Percentiles rank a stretch among this genome's conserved stretches.
Conservation (phyloP, 1,140 invertebrate genomes). For the Drosophila orosa region DNA sequence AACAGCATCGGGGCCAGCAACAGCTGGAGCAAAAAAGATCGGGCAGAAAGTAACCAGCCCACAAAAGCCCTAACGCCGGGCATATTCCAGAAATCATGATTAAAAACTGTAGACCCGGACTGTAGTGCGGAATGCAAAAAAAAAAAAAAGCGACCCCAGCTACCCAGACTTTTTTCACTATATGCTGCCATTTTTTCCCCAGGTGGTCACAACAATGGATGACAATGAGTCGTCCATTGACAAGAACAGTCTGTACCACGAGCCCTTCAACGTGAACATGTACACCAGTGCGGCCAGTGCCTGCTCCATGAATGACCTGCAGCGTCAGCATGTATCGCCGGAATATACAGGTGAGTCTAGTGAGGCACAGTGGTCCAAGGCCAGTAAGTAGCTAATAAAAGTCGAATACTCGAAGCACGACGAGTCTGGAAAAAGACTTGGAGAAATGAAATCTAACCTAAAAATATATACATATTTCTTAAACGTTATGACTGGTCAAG, state of each 20-base stretch:
- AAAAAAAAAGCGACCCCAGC: slow-evolving; percentile 38
- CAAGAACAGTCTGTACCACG: slow-evolving; percentile 85
- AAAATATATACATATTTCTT: too few relatives aligned
- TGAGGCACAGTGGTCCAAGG: slow-evolving; percentile 5
- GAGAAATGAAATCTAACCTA: background rate
- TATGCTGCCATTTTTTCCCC: slow-evolving; percentile 49
- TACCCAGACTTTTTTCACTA: slow-evolving; percentile 32
- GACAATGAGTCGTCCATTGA: slow-evolving; percentile 84
- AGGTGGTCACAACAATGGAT: slow-evolving; percentile 83
- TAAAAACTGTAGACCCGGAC: slow-evolving; percentile 65
- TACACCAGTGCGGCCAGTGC: slow-evolving; percentile 84
- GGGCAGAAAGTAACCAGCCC: slow-evolving; percentile 27
- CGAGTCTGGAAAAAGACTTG: too few relatives aligned
- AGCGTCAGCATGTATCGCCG: slow-evolving; percentile 84
- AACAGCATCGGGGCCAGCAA: slow-evolving; percentile 21
- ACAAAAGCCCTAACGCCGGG: slow-evolving; percentile 46
- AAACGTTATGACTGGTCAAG: too few relatives aligned
- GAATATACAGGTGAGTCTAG: slow-evolving; percentile 84
- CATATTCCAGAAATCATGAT: slow-evolving; percentile 80
- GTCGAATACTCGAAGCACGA: too few relatives aligned
- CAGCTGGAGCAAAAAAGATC: slow-evolving; percentile 30
- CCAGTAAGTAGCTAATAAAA: background rate
- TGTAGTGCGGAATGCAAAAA: slow-evolving; percentile 33
- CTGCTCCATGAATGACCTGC: slow-evolving; percentile 83
- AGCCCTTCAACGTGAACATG: slow-evolving; percentile 85